Conservation (phyloP, 2,113 vertebrate genomes). For the Hucho hucho region DNA sequence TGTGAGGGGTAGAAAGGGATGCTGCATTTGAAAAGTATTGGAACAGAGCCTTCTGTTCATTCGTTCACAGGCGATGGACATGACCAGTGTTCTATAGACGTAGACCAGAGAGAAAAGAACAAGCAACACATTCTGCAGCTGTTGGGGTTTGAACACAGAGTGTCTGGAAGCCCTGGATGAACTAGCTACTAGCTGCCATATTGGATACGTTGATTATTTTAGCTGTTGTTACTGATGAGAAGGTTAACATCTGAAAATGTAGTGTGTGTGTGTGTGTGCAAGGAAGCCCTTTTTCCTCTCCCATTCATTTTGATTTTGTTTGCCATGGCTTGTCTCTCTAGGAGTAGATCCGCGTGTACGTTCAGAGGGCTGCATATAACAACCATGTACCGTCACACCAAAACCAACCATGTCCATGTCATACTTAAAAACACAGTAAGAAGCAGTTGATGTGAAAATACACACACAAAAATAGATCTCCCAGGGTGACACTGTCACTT, state of each 20-base stretch:
- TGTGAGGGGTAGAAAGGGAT: not conserved
- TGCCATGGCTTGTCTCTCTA: constrained; percentile 69
- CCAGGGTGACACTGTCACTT: constrained; percentile 27
- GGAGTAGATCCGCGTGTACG: constrained; percentile 47
- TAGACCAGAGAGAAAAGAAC: constrained; percentile 7
- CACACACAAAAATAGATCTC: constrained; percentile 17
- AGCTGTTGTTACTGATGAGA: constrained; percentile 50
- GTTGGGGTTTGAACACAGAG: constrained; percentile 68
- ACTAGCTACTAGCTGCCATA: constrained; percentile 79
- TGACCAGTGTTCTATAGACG: not conserved
- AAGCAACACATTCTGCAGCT: constrained; percentile 68
- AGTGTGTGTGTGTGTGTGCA: constrained; percentile 57
- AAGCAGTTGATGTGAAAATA: constrained; percentile 59
- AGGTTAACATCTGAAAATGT: constrained; percentile 53
- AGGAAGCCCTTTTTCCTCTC: constrained; percentile 74
- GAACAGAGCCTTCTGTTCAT: not conserved
- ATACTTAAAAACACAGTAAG: constrained; percentile 47
- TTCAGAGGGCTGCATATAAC: constrained; percentile 38
- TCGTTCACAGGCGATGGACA: constrained; percentile 1
- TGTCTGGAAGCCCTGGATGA: constrained; percentile 81
- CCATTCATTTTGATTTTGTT: constrained; percentile 41
- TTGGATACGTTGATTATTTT: constrained; percentile 60
- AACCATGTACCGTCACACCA: constrained; percentile 19
- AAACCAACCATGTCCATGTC: constrained; percentile 23
- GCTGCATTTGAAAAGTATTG: not conserved